Evolutionary conservation across 2,888 invertebrate species (phyloP), one percentile per base, ranked within the genome.

Genomic region (Camptogramma bilineatum): DNA sequence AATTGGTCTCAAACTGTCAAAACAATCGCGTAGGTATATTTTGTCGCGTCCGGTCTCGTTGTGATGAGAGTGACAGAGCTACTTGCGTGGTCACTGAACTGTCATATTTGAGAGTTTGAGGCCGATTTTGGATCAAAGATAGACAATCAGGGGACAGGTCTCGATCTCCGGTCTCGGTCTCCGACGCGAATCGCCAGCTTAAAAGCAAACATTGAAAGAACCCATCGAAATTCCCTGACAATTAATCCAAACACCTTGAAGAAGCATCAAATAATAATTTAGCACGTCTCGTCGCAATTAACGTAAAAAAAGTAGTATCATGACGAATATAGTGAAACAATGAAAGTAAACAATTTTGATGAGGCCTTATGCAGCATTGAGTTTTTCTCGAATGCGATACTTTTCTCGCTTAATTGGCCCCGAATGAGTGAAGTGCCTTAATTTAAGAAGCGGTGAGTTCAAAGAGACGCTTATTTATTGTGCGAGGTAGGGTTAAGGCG

Each of bases 331-430:
- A 82, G 73, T 65, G 68, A 66, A 77, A 85, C 84, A 85, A 86
- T 82, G 85, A 81, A 84, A 86, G 82, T 82, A 78, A 86, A 82
- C 80, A 86, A 90, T 90, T 85, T 90, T 90, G 88, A 90, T 87
- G 88, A 87, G 82, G 73, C 75, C 76, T 73, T 72, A 71, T 73
- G 66, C 76, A 79, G 79, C 77, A 69, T 78, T 79, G 77, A 73
- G 73, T 82, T 86, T 86, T 82, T 81, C 79, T 78, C 70, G 76
- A 75, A 73, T 80, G 79, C 75, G 76, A 88, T 88, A 89, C 81
- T 87, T 89, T 87, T 86, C 86, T 80, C 87, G 81, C 86, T 89
- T 91, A 92, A 92, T 90, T 92, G 91, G 89, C 76, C 75, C 78
- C 81, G 85, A 88, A 90, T 86, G 85, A 86, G 83, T 73, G 68